Percentiles rank a stretch among this genome's conserved stretches.
Evolutionary conservation across 2,797 vertebrate genomes (phyloP).

Genomic region (Lagocephalus sceleratus): DNA sequence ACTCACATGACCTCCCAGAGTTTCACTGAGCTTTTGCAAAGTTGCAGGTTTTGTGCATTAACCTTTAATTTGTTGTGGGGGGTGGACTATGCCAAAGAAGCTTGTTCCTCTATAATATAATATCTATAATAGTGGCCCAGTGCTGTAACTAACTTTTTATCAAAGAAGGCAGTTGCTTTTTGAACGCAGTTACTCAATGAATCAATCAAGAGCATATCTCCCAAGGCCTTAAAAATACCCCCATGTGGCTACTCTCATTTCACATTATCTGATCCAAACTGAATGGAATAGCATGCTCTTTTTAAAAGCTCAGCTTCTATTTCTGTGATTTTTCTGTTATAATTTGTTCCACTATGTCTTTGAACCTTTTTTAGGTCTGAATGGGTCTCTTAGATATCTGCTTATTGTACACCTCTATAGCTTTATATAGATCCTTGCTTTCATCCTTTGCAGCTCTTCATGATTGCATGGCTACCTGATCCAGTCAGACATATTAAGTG

Average conservation of each 20-base stretch:
- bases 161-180: background rate
- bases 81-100: too few relatives aligned
- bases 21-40: background rate
- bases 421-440: slow-evolving; percentile 14
- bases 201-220: background rate
- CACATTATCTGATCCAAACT: background rate
- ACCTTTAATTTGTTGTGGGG: too few relatives aligned
- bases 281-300: background rate
- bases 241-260: background rate
- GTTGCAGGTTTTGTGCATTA: background rate
- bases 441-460: slow-evolving; percentile 19
- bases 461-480: slow-evolving; percentile 17
- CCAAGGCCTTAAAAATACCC: background rate
- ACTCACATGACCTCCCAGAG: background rate
- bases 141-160: background rate
- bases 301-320: background rate
- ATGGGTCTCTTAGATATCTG: slow-evolving; percentile 15
- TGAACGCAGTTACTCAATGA: background rate
- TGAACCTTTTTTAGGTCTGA: background rate
- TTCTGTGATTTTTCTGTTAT: background rate
- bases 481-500: slow-evolving; percentile 24
- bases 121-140: background rate
- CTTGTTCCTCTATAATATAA: background rate
- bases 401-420: slow-evolving; percentile 24
- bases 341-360: background rate